Conservation (phyloP, 1,140 invertebrate genomes). For the Trypoxylus dichotomus region DNA sequence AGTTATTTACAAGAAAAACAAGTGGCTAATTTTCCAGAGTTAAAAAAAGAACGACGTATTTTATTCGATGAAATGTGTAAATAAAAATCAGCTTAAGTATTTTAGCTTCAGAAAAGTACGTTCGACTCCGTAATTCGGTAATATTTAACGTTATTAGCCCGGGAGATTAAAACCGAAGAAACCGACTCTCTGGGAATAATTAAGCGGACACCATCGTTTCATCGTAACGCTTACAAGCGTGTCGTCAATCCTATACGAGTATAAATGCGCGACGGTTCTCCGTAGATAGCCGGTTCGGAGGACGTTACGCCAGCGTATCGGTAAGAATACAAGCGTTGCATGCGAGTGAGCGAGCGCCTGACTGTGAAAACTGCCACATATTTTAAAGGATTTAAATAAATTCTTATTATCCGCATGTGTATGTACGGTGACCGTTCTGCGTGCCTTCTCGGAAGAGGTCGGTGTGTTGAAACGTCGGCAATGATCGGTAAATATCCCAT, state of each 20-base stretch:
- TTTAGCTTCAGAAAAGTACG: too few species aligned
- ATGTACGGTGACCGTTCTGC: background rate
- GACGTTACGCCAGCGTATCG: background rate
- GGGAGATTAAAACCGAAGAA: background rate
- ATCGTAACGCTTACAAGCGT: background rate
- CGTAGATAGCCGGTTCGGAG: too few species aligned
- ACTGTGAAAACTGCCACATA: slow-evolving; percentile 11
- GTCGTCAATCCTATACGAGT: background rate
- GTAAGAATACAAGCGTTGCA: background rate
- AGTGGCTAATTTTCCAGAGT: too few species aligned
- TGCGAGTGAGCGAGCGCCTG: background rate
- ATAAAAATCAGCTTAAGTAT: too few species aligned
- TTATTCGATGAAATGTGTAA: too few species aligned
- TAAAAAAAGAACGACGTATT: too few species aligned
- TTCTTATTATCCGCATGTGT: slow-evolving; percentile 10
- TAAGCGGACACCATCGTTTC: background rate
- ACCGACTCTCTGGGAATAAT: background rate
- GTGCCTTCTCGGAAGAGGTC: background rate
- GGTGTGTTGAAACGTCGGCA: background rate
- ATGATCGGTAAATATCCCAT: background rate
- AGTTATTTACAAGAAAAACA: too few species aligned
- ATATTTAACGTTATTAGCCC: background rate
- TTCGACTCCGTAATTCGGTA: background rate
- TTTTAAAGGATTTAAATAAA: slow-evolving; percentile 23
- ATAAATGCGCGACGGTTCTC: too few species aligned